Base-by-base conservation (phyloP, 2,113 vertebrate genomes). In the Donacobius atricapilla region DNA sequence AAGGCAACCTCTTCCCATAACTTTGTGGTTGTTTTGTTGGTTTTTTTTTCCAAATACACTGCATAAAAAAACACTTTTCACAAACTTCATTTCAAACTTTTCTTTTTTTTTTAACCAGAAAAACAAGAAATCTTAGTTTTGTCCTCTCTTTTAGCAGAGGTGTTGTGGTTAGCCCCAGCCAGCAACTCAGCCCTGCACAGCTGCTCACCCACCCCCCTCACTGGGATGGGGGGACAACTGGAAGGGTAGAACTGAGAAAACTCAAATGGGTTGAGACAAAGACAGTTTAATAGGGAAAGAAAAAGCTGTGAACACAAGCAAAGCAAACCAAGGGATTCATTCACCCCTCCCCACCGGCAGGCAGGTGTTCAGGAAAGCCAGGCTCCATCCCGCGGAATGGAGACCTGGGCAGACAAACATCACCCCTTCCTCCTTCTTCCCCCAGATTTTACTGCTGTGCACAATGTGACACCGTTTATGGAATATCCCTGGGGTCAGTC, bases 371-470 rank as follows among this genome's bases (percentile, higher is more conserved):
- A 81, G 64, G 22, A 60, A 14, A 51, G 45, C 53, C 63, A 37
- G 14, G 22, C 45, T 69, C 45, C 37, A 68, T 23, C 37, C 22
- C 0, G 0, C 13, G 8, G 72, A 44, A 21, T 0, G 0, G 17
- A 22, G 53, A 25, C 27, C 33, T 68, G 31, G 37, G 33, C n/a
- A 42, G 37, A 37, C 18, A 87, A 77, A 60, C 15, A 37, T 23
- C 53, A 45, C 3, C 22, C 39, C 39, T 45, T 37, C 31, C 53
- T 68, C 53, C 44, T 42, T 8, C 37, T 66, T 28, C 19, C 19
- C 44, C 37, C 47, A 60, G 28, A 19, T 61, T n/a, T 53, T 15
- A 12, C 28, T 45, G 63, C 54, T 60, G 45, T 19, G 63, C 47
- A 51, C 27, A 53, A 3, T 8, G 22, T 39, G 37, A 4, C 23